A percentile compares a stretch with the other conserved stretches of the same genome.
phyloP scores from a whole-genome alignment of 2,888 invertebrate genomes.

The Pharmacophagus antenor region DNA sequence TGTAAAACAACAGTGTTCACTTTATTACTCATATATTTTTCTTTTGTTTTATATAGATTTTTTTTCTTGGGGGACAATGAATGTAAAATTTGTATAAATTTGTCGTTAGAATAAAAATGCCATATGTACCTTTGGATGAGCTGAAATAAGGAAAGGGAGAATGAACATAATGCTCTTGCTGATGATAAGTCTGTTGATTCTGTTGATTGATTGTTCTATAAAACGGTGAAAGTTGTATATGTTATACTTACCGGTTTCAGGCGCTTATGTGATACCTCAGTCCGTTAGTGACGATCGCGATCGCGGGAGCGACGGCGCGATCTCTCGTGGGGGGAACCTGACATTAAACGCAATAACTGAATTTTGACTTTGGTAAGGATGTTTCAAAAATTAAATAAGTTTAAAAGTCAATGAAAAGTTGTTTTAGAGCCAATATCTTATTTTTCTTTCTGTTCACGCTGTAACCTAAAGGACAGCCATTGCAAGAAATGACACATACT shows the following conservation, averaged over 20 bases:
- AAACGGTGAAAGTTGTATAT: conserved; percentile 12
- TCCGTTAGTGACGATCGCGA: conserved; percentile 74
- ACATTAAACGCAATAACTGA: too few relatives aligned
- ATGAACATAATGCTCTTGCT: conserved; percentile 13
- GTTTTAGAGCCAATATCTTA: too few relatives aligned
- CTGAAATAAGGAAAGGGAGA: conserved; percentile 29
- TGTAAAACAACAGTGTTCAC: conserved; percentile 78
- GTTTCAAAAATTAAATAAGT: too few relatives aligned
- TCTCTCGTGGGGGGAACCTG: conserved; percentile 69
- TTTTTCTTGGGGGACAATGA: conserved; percentile 35
- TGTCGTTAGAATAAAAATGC: conserved; percentile 31
- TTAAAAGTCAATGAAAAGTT: too few relatives aligned
- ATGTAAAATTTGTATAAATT: conserved; percentile 35
- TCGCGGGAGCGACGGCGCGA: conserved; percentile 69
- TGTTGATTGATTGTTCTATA: background rate
- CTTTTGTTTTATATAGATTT: conserved; percentile 41
- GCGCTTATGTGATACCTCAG: conserved; percentile 80
- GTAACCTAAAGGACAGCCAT: too few relatives aligned
- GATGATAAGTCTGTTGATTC: conserved; percentile 28
- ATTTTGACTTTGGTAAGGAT: too few relatives aligned
- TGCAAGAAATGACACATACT: too few relatives aligned
- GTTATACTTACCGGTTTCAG: conserved; percentile 72
- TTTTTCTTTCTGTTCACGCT: too few relatives aligned
- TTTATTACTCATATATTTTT: conserved; percentile 69
- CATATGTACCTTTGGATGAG: conserved; percentile 31